phyloP scores from a whole-genome alignment of 92 coral and sea anemone genomes.

The Porites lobata region DNA sequence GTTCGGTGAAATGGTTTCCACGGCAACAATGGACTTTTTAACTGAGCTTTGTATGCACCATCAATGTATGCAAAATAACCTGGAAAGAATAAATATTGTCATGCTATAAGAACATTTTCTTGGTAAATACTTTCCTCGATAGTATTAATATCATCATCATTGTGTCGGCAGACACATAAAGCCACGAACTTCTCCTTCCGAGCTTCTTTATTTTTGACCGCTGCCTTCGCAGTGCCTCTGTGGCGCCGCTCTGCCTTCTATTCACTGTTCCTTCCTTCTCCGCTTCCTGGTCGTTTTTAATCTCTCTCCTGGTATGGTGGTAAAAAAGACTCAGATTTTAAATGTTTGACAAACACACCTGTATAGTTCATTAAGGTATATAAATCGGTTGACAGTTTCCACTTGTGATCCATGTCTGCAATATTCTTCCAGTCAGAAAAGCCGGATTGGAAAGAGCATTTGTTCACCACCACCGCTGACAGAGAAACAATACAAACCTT shows the following conservation, averaged over 20 bases:
- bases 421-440: conserved; percentile 14
- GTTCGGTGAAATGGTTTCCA: conserved; percentile 35
- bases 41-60: conserved; percentile 10
- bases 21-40: conserved; percentile 17
- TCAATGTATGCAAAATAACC: conserved; percentile 34
- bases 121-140: background rate
- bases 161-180: too few species aligned
- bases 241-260: too few species aligned
- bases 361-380: conserved; percentile 6
- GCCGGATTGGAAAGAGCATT: conserved; percentile 17
- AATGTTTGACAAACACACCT: background rate
- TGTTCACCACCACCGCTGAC: conserved; percentile 23
- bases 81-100: background rate
- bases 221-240: too few species aligned
- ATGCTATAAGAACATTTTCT: background rate
- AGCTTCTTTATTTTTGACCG: too few species aligned
- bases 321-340: too few species aligned
- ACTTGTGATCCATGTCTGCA: background rate
- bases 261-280: too few species aligned
- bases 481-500: background rate
- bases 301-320: too few species aligned
- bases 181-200: too few species aligned
- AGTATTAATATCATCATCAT: too few species aligned
- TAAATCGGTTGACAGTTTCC: conserved; percentile 9
- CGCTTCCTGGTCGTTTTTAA: too few species aligned